Percentiles rank a stretch among this genome's conserved stretches.
Conservation (phyloP, 1,140 invertebrate genomes). For the Bombus affinis region DNA sequence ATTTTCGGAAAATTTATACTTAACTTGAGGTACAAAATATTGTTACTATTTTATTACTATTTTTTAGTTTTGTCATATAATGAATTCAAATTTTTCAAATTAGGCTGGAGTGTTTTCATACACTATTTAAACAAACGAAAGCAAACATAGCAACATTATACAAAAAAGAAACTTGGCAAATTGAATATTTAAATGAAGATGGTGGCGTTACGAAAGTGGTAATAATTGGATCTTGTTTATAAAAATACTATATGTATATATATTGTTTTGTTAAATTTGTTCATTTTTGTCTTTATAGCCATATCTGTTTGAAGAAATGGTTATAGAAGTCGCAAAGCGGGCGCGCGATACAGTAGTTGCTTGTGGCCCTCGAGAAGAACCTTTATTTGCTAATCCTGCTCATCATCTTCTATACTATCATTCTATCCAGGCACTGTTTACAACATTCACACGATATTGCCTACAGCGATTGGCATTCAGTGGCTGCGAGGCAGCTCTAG, state of each 20-base stretch:
- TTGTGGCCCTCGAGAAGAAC: slow-evolving; percentile 87
- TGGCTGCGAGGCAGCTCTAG: slow-evolving; percentile 84
- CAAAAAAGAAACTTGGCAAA: slow-evolving; percentile 93
- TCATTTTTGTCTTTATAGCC: slow-evolving; percentile 85
- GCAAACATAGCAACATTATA: slow-evolving; percentile 90
- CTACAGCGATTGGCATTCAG: slow-evolving; percentile 86
- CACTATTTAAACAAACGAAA: slow-evolving; percentile 92
- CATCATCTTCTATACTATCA: slow-evolving; percentile 87
- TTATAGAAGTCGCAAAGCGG: slow-evolving; percentile 92
- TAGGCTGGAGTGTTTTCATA: slow-evolving; percentile 92
- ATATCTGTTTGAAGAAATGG: slow-evolving; percentile 91
- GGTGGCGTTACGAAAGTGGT: slow-evolving; percentile 93
- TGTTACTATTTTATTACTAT: background rate
- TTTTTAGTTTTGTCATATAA: background rate
- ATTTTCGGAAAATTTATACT: slow-evolving; percentile 93
- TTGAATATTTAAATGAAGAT: slow-evolving; percentile 91
- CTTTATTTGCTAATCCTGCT: slow-evolving; percentile 85
- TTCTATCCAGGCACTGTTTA: slow-evolving; percentile 89
- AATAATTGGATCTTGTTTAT: slow-evolving; percentile 43
- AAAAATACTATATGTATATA: slow-evolving; percentile 1
- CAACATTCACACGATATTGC: slow-evolving; percentile 85
- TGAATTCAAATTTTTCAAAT: slow-evolving; percentile 39
- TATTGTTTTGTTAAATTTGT: slow-evolving; percentile 10
- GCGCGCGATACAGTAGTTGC: slow-evolving; percentile 93
- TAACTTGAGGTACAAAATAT: slow-evolving; percentile 86